phyloP scores from a whole-genome alignment of 2,888 invertebrate genomes.

The Dorcus hopei region DNA sequence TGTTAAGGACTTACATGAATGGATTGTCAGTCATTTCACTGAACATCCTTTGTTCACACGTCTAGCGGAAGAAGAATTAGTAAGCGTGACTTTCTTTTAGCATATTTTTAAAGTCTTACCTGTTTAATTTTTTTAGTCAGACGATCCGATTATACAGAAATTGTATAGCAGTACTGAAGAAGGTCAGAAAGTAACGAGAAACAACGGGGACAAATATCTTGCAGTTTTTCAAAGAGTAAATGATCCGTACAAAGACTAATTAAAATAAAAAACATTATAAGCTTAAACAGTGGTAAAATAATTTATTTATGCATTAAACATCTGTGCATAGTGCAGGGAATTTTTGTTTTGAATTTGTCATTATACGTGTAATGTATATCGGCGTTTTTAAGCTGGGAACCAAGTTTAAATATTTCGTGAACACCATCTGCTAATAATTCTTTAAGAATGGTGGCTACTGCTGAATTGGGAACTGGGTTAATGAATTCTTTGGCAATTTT shows the following conservation, averaged over 20 bases:
- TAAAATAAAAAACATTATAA: neutral
- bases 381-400: conserved; percentile 12
- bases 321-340: neutral
- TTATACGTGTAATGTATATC: conserved; percentile 9
- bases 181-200: conserved; percentile 95
- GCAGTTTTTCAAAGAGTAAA: conserved; percentile 79
- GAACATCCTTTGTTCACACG: conserved; percentile 87
- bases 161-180: conserved; percentile 94
- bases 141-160: conserved; percentile 84
- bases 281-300: neutral
- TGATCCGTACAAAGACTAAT: conserved; percentile 46
- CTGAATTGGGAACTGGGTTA: conserved; percentile 29
- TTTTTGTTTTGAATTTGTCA: conserved; percentile 4
- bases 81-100: conserved; percentile 41
- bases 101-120: neutral
- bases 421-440: conserved; percentile 34
- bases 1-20: conserved; percentile 93
- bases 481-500: conserved; percentile 25
- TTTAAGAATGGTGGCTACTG: conserved; percentile 33
- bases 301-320: neutral
- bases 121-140: conserved; percentile 55
- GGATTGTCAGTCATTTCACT: conserved; percentile 92
- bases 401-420: conserved; percentile 31
- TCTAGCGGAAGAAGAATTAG: conserved; percentile 71
- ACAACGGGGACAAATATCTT: conserved; percentile 88